Percentiles rank a stretch among this genome's conserved stretches.
These are phyloP conservation scores for Neotoma lepida DNA, from an alignment of 2,113 vertebrate species.

Conservation along the genomic window DNA sequence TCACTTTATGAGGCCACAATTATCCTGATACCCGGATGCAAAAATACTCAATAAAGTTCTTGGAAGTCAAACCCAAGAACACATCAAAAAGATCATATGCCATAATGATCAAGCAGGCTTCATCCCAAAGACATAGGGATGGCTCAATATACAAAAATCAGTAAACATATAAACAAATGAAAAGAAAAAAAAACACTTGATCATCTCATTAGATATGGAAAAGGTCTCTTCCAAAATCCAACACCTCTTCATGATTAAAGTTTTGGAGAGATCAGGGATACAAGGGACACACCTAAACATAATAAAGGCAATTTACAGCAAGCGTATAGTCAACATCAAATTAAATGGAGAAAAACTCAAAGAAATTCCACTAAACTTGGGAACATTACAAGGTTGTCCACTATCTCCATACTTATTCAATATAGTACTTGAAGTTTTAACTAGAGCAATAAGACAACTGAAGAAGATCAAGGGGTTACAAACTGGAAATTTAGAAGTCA, in stretches of 20 bases:
- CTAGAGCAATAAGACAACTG: background rate
- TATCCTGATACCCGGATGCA: background rate
- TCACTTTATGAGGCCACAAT: background rate
- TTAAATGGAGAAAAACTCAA: background rate
- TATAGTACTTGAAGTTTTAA: background rate
- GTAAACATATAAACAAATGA: background rate
- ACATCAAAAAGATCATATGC: background rate
- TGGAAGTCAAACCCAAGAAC: background rate
- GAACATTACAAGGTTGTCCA: no score
- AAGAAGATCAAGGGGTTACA: background rate
- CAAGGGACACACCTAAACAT: background rate
- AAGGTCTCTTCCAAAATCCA: background rate
- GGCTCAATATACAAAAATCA: background rate
- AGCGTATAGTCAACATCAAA: background rate
- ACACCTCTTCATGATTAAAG: background rate
- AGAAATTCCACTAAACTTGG: background rate
- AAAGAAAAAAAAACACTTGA: background rate
- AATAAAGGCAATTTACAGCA: background rate
- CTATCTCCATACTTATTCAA: background rate
- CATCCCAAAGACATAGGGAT: background rate
- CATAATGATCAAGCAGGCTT: background rate
- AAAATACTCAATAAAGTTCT: background rate
- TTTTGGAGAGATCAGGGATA: background rate
- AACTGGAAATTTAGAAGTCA: background rate
- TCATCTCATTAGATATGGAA: background rate